Conservation (phyloP, 2,888 invertebrate species). For the Microchrysa polita region DNA sequence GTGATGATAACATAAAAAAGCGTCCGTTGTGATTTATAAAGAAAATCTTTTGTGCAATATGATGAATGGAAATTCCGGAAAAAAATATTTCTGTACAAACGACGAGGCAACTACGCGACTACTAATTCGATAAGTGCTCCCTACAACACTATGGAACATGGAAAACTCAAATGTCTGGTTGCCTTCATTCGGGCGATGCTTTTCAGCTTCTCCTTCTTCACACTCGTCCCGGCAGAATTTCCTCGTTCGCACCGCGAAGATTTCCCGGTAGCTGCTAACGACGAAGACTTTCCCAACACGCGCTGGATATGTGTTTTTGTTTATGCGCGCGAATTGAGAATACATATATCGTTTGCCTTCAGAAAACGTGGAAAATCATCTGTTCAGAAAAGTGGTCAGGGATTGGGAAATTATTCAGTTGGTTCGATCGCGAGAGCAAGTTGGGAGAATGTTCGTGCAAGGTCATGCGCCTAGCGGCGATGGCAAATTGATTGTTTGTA, state of each 20-base stretch:
- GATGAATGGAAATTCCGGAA: too few species aligned
- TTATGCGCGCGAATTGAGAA: slow-evolving; percentile 54
- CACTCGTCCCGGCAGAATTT: not conserved
- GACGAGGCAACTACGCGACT: slow-evolving; percentile 4
- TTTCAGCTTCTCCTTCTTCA: slow-evolving; percentile 8
- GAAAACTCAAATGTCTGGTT: slow-evolving; percentile 25
- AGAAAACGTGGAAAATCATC: slow-evolving; percentile 42
- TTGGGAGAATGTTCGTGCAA: not conserved
- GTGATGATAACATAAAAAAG: too few species aligned
- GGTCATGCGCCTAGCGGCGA: slow-evolving; percentile 5
- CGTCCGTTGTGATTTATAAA: too few species aligned
- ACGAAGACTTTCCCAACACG: slow-evolving; percentile 1
- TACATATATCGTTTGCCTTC: slow-evolving; percentile 27
- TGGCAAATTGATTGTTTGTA: not conserved
- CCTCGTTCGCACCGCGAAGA: not conserved
- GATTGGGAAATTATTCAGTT: slow-evolving; percentile 27
- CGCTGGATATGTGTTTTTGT: slow-evolving; percentile 49
- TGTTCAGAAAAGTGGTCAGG: slow-evolving; percentile 40
- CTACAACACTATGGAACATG: slow-evolving; percentile 33
- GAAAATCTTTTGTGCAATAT: too few species aligned
- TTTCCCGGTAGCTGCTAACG: slow-evolving; percentile 1
- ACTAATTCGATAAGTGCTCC: slow-evolving; percentile 33
- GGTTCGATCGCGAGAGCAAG: not conserved
- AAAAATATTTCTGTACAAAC: not conserved
- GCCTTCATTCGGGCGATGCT: slow-evolving; percentile 20